Evolutionary conservation across 2,888 invertebrate genomes (phyloP).

Genomic region (Toxonevra muliebris): DNA sequence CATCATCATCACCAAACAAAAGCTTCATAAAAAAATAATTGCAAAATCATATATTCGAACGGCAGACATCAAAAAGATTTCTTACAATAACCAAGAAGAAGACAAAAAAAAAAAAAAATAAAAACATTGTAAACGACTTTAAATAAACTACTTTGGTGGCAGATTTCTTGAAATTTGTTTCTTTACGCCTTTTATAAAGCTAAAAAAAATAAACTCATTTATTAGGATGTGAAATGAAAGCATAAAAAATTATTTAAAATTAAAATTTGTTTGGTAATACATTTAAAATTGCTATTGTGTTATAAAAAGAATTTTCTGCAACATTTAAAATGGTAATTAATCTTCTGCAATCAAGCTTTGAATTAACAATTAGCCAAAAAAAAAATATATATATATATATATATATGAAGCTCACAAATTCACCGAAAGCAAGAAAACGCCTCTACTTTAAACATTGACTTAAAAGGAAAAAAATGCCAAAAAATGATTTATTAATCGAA

Average conservation of each 20-base stretch:
- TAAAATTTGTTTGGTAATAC: constrained; percentile 11
- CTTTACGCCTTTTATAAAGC: background rate
- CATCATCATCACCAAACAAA: background rate
- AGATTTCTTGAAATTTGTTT: background rate
- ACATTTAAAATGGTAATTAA: constrained; percentile 28
- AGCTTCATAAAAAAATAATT: background rate
- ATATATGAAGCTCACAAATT: background rate
- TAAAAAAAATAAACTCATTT: background rate
- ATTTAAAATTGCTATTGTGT: background rate
- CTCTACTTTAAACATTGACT: no score
- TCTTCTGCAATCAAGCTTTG: constrained; percentile 31
- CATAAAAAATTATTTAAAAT: constrained; percentile 24
- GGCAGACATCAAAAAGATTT: constrained; percentile 3
- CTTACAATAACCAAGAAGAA: no score
- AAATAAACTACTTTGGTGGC: constrained; percentile 23
- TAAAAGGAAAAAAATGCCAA: no score
- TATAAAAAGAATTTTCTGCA: constrained; percentile 13
- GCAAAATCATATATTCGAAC: background rate
- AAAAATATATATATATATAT: background rate
- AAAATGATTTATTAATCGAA: no score
- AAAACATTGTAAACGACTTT: constrained; percentile 20
- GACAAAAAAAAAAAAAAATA: background rate
- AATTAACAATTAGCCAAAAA: constrained; percentile 31
- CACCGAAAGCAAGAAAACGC: no score
- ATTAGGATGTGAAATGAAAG: constrained; percentile 11